Conservation (phyloP, 1,140 invertebrate species). For the Apis laboriosa region DNA sequence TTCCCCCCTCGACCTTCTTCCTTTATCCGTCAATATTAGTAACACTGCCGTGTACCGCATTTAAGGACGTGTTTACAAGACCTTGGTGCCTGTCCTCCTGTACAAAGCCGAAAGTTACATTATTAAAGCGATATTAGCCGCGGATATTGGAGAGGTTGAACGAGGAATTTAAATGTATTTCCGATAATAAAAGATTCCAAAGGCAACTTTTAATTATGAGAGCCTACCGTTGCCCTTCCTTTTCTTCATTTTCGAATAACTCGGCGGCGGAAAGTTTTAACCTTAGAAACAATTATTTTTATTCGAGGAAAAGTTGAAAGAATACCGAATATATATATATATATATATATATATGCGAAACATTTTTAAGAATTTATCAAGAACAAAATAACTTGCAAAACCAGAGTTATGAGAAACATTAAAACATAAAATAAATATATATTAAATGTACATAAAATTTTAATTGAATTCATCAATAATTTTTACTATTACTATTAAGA, state of each 20-base stretch:
- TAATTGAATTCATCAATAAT: no score
- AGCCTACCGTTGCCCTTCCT: neutral
- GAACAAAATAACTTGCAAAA: no score
- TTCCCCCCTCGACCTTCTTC: constrained; percentile 24
- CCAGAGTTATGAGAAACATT: no score
- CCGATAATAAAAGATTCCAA: constrained; percentile 37
- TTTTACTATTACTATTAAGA: no score
- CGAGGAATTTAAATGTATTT: constrained; percentile 40
- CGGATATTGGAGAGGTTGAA: constrained; percentile 26
- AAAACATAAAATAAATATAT: no score
- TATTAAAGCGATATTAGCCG: constrained; percentile 51
- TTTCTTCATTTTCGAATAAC: neutral
- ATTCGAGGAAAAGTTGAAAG: no score
- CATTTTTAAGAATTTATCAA: no score
- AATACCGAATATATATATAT: neutral
- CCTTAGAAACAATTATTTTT: neutral
- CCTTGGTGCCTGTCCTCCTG: constrained; percentile 37
- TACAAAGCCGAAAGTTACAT: constrained; percentile 43
- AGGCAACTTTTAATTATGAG: constrained; percentile 38
- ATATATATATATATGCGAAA: no score
- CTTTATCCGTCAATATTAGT: constrained; percentile 71
- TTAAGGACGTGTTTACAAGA: constrained; percentile 46
- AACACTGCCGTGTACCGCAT: constrained; percentile 43
- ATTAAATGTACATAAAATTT: no score
- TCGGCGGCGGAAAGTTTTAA: neutral